Conservation (phyloP, 2,888 invertebrate species). For the Hartigia nigra region DNA sequence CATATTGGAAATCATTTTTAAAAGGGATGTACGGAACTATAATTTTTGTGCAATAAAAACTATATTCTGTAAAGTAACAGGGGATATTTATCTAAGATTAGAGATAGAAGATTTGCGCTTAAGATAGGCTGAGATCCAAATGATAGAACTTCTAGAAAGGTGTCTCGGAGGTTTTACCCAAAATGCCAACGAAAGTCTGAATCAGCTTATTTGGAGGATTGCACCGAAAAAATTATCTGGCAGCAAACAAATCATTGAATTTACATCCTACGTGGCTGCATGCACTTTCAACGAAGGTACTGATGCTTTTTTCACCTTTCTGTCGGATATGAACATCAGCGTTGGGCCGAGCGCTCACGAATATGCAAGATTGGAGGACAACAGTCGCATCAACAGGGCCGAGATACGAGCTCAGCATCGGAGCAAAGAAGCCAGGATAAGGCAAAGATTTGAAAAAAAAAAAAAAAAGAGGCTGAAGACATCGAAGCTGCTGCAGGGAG, state of each 20-base stretch:
- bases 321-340: conserved; percentile 20
- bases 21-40: too few relatives aligned
- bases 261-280: conserved; percentile 64
- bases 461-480: conserved; percentile 28
- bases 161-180: conserved; percentile 38
- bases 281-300: conserved; percentile 29
- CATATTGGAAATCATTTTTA: too few relatives aligned
- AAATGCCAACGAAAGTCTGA: conserved; percentile 38
- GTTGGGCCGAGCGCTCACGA: conserved; percentile 23
- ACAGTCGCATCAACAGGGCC: conserved; percentile 26
- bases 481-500: conserved; percentile 24
- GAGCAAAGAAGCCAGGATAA: conserved; percentile 35
- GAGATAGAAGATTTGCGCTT: too few relatives aligned
- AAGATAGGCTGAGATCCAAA: too few relatives aligned
- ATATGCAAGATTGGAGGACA: conserved; percentile 15
- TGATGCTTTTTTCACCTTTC: conserved; percentile 22
- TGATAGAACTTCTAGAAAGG: conserved; percentile 29
- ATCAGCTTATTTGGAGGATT: conserved; percentile 32
- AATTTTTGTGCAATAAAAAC: too few relatives aligned
- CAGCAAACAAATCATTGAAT: conserved; percentile 29
- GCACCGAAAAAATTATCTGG: conserved; percentile 34
- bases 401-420: conserved; percentile 29
- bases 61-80: too few relatives aligned
- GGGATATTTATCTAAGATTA: too few relatives aligned
- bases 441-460: conserved; percentile 29